A percentile compares a stretch with the other conserved stretches of the same genome.
Conservation (phyloP, 1,140 invertebrate genomes). For the Zaprionus tsacasi region DNA sequence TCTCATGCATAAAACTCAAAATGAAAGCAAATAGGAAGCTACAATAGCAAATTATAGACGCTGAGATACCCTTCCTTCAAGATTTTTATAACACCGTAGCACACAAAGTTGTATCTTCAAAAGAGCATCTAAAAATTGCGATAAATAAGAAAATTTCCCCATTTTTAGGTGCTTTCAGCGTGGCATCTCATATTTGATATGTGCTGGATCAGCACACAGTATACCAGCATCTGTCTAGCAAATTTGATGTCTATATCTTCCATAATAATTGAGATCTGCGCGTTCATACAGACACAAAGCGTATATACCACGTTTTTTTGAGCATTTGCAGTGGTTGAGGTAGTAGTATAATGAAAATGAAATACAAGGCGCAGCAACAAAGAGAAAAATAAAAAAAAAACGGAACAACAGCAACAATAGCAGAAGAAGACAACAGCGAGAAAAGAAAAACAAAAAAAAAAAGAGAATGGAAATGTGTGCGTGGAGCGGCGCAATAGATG, state of each 20-base stretch:
- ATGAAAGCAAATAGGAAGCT: slow-evolving; percentile 41
- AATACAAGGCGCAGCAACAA: slow-evolving; percentile 57
- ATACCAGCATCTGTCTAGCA: not conserved
- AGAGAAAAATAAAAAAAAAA: slow-evolving; percentile 3
- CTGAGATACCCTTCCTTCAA: not conserved
- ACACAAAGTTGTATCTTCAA: not conserved
- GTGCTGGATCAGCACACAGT: not conserved
- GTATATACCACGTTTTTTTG: too few species aligned
- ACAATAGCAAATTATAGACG: not conserved
- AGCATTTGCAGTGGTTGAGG: not conserved
- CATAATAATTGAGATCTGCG: not conserved
- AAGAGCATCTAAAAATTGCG: too few species aligned
- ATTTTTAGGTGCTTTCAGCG: not conserved
- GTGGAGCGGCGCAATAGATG: slow-evolving; percentile 26
- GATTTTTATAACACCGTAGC: too few species aligned
- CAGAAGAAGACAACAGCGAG: not conserved
- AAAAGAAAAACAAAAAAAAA: slow-evolving; percentile 18
- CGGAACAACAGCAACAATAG: not conserved
- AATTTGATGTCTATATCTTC: not conserved
- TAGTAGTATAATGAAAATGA: slow-evolving; percentile 53
- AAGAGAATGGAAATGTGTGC: slow-evolving; percentile 31
- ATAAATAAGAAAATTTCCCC: too few species aligned
- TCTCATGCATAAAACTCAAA: slow-evolving; percentile 78
- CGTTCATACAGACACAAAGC: not conserved
- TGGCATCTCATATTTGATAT: not conserved